Evolutionary conservation across 2,797 vertebrate species (phyloP).

Genomic region (Austrolebias charrua): DNA sequence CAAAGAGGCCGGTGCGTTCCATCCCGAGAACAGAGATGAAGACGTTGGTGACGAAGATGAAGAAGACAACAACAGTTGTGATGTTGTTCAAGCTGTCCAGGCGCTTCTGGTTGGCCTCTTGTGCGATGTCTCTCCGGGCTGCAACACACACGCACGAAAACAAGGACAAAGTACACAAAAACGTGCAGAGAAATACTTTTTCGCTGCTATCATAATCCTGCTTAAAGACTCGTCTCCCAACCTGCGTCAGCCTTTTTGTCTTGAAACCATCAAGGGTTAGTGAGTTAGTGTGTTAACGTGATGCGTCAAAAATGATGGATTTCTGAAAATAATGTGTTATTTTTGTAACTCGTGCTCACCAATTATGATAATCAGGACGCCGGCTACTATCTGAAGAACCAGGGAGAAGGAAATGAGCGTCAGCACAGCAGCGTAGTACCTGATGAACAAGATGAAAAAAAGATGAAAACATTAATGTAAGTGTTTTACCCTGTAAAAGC

Average conservation of each 20-base stretch:
- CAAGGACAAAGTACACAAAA: slow-evolving; percentile 27
- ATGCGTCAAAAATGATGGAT: slow-evolving; percentile 11
- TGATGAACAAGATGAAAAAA: slow-evolving; percentile 21
- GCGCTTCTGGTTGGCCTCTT: slow-evolving; percentile 82
- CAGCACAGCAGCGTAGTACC: slow-evolving; percentile 84
- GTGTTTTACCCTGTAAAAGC: too few relatives aligned
- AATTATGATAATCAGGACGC: slow-evolving; percentile 86
- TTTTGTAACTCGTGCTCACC: slow-evolving; percentile 76
- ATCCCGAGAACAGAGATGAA: slow-evolving; percentile 92
- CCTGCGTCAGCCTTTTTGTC: neutral
- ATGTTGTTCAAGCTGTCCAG: slow-evolving; percentile 87
- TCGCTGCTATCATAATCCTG: neutral
- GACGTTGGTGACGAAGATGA: slow-evolving; percentile 89
- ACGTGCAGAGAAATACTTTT: neutral
- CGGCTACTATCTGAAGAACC: slow-evolving; percentile 86
- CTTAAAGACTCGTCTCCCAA: neutral
- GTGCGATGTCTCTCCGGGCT: slow-evolving; percentile 88
- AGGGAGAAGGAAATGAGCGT: slow-evolving; percentile 90
- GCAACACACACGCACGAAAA: slow-evolving; percentile 45
- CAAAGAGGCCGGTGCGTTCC: slow-evolving; percentile 85
- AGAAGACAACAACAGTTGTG: slow-evolving; percentile 83
- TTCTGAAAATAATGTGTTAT: neutral
- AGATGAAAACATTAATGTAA: neutral
- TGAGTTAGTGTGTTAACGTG: slow-evolving; percentile 62
- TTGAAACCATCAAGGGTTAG: neutral